These are phyloP conservation scores for Arrhamphus sclerolepis DNA, from an alignment of 2,797 vertebrate genomes.

Conservation along the genomic window DNA sequence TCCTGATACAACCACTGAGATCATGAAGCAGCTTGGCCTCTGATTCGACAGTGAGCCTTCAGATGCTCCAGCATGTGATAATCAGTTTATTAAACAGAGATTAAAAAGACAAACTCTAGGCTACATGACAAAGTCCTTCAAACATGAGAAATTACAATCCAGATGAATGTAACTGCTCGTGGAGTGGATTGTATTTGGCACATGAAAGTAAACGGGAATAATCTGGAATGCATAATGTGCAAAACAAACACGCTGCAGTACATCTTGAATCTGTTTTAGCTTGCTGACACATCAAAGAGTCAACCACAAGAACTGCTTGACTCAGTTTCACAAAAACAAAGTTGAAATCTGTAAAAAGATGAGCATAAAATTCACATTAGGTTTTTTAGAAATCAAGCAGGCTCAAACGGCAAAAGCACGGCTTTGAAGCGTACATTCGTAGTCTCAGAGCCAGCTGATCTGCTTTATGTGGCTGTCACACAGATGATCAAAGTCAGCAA, in stretches of 20 bases:
- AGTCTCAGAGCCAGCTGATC: neutral
- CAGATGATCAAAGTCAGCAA: neutral
- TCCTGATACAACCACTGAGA: no score
- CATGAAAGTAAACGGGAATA: conserved; percentile 27
- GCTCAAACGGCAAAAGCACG: neutral
- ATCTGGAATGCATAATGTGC: conserved; percentile 26
- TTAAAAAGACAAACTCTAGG: no score
- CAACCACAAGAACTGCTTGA: neutral
- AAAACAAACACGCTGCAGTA: conserved; percentile 13
- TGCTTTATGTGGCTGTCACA: neutral
- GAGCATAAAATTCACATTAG: neutral
- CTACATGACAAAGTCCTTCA: no score
- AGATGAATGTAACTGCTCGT: conserved; percentile 15
- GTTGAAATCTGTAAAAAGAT: neutral
- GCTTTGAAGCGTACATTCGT: neutral
- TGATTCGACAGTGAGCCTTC: no score
- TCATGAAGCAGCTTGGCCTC: no score
- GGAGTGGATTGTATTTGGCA: conserved; percentile 2
- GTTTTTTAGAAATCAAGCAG: neutral
- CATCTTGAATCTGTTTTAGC: conserved; percentile 38
- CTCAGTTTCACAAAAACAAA: neutral
- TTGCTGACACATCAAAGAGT: conserved; percentile 28
- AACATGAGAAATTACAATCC: neutral
- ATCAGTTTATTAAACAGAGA: no score
- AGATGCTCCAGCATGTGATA: no score